Conservation (phyloP, 2,797 vertebrate species). For the Eurystomus glaucurus region DNA sequence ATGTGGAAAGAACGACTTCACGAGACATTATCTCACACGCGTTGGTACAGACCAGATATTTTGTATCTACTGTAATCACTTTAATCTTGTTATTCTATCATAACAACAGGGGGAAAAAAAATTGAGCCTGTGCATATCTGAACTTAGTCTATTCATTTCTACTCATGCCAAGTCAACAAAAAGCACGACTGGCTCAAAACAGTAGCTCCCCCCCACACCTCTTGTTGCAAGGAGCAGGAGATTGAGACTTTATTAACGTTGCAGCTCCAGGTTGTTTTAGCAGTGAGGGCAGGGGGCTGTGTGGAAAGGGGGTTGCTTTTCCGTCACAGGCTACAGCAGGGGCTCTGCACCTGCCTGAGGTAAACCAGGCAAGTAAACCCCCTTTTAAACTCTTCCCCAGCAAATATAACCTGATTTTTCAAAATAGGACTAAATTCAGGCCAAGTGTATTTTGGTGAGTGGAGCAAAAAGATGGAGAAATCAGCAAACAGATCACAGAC, state of each 20-base stretch:
- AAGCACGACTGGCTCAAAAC: neutral
- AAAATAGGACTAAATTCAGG: neutral
- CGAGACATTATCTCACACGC: neutral
- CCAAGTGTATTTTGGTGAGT: neutral
- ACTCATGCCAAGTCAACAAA: neutral
- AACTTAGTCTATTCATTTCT: neutral
- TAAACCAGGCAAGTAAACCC: fast-evolving
- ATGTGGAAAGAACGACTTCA: neutral
- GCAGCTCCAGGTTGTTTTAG: neutral
- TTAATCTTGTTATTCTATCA: neutral
- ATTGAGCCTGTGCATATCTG: neutral
- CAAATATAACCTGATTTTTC: neutral
- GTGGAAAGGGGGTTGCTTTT: neutral
- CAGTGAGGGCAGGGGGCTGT: neutral
- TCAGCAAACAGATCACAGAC: neutral
- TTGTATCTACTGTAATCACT: neutral
- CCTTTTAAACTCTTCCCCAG: neutral
- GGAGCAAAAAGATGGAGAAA: neutral
- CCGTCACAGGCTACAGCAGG: fast-evolving
- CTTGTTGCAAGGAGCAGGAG: fast-evolving
- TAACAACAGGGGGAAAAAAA: neutral
- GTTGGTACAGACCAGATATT: neutral
- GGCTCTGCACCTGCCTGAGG: neutral
- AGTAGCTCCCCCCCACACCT: neutral
- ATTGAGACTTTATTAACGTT: neutral